phyloP scores from a whole-genome alignment of 2,888 invertebrate species.

The Nesidiocoris tenuis region DNA sequence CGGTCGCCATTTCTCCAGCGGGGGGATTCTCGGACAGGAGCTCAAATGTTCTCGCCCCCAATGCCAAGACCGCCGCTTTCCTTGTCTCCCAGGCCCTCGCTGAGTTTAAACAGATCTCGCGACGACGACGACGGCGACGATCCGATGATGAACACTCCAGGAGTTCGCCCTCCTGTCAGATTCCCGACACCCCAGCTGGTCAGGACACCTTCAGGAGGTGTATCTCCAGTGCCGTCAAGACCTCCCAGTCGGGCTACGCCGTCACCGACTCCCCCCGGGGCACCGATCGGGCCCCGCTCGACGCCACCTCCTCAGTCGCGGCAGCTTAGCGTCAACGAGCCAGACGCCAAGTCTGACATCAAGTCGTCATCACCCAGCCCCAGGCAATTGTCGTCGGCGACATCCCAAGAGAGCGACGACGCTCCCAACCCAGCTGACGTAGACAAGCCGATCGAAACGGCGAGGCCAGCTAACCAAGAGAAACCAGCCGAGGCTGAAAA shows the following conservation, averaged over 20 bases:
- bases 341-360: not conserved
- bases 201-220: conserved; percentile 26
- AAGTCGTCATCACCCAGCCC: conserved; percentile 31
- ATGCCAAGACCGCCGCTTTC: not conserved
- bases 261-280: not conserved
- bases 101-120: conserved; percentile 6
- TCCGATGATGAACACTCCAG: not conserved
- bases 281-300: conserved; percentile 5
- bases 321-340: conserved; percentile 7
- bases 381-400: conserved; percentile 20
- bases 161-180: conserved; percentile 2
- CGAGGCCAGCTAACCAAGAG: not conserved
- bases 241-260: conserved; percentile 12
- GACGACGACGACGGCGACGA: conserved; percentile 23
- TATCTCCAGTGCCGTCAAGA: not conserved
- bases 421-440: conserved; percentile 1
- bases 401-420: conserved; percentile 25
- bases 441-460: not conserved
- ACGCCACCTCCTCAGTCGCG: conserved; percentile 4
- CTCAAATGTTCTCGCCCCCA: conserved; percentile 15
- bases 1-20: conserved; percentile 29
- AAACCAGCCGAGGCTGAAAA: conserved; percentile 21
- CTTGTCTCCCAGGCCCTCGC: conserved; percentile 8
- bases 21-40: conserved; percentile 25
- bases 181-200: conserved; percentile 23